Percentiles rank a stretch among this genome's conserved stretches.
Conservation (phyloP, 2,888 invertebrate species). For the Drosophila mulleri region DNA sequence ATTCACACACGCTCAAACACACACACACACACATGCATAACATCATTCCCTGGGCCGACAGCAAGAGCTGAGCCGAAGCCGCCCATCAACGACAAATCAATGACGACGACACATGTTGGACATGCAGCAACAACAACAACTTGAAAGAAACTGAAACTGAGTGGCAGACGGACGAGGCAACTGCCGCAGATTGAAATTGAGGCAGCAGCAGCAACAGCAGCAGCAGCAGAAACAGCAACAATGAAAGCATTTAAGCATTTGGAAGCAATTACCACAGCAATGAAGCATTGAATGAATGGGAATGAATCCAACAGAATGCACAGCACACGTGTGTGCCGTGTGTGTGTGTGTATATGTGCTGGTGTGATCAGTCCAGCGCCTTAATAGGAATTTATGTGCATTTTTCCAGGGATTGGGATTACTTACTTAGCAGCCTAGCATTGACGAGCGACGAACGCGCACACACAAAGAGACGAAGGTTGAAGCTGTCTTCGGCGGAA, state of each 20-base stretch:
- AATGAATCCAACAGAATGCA: constrained; percentile 26
- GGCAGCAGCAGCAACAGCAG: constrained; percentile 14
- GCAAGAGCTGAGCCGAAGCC: constrained; percentile 53
- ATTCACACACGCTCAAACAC: background rate
- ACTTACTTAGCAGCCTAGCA: constrained; percentile 65
- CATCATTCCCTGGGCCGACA: constrained; percentile 6
- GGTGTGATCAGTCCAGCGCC: constrained; percentile 33
- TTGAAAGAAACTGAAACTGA: constrained; percentile 58
- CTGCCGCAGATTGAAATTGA: constrained; percentile 34
- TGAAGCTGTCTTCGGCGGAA: constrained; percentile 51
- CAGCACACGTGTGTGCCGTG: constrained; percentile 11
- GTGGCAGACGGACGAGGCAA: constrained; percentile 48
- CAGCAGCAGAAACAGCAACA: constrained; percentile 32
- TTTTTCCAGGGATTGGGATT: constrained; percentile 72
- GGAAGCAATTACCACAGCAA: constrained; percentile 82
- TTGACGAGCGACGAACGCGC: constrained; percentile 28
- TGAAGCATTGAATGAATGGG: constrained; percentile 77
- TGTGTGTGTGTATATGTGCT: constrained; percentile 2
- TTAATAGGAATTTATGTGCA: constrained; percentile 68
- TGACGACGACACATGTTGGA: constrained; percentile 81
- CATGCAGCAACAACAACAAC: constrained; percentile 61
- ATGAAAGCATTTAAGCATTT: constrained; percentile 80
- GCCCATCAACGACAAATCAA: constrained; percentile 79
- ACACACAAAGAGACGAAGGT: constrained; percentile 7
- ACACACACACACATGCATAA: background rate